These are phyloP conservation scores for Caenorhabditis panamensis DNA, from an alignment of 2,888 invertebrate species.

Conservation along the genomic window DNA sequence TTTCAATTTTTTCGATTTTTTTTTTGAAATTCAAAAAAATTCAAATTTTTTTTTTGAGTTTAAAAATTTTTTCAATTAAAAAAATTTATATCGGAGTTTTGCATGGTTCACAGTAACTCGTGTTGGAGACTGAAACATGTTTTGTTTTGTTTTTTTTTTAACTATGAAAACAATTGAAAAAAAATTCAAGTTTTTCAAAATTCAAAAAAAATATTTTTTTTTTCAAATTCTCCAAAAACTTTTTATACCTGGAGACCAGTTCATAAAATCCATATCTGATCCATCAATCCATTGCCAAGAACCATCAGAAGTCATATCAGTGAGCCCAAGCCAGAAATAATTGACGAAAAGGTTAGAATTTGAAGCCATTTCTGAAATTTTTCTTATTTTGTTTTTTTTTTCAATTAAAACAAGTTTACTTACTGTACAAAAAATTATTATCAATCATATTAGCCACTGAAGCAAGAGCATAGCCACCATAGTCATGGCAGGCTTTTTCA, in stretches of 20 bases:
- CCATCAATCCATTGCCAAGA: constrained; percentile 59
- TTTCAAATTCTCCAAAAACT: too few species aligned
- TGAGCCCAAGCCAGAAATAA: constrained; percentile 47
- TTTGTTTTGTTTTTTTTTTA: too few species aligned
- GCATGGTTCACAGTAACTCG: too few species aligned
- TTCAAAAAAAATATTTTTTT: too few species aligned
- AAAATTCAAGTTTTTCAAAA: too few species aligned
- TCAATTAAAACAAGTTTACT: neutral
- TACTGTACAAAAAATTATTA: constrained; percentile 49
- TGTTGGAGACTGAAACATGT: too few species aligned
- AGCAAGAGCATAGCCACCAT: constrained; percentile 54
- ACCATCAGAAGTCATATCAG: constrained; percentile 47
- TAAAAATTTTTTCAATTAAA: too few species aligned
- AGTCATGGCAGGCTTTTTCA: constrained; percentile 51
- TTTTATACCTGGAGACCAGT: constrained; percentile 44
- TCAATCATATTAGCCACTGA: constrained; percentile 48
- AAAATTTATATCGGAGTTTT: too few species aligned
- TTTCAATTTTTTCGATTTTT: too few species aligned
- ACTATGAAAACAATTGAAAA: too few species aligned
- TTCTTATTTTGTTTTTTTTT: neutral
- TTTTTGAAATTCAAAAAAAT: too few species aligned
- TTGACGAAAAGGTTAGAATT: constrained; percentile 29
- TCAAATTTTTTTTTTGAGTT: too few species aligned
- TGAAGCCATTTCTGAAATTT: constrained; percentile 11
- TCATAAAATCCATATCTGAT: constrained; percentile 14